Percentiles rank a stretch among this genome's conserved stretches.
Evolutionary conservation across 2,888 invertebrate species (phyloP).

Genomic region (Parnassius apollo): DNA sequence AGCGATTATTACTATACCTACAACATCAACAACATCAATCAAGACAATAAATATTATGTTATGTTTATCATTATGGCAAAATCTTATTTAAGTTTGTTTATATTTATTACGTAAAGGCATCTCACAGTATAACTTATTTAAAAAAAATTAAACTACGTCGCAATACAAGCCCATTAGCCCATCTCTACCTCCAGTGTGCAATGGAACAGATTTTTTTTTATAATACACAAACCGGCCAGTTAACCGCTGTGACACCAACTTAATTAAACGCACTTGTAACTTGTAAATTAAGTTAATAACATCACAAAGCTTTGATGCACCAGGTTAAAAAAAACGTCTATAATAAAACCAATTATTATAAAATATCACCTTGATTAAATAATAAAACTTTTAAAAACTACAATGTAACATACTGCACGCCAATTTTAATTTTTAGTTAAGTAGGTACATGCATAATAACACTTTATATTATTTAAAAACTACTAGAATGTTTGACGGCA

Average conservation of each 20-base stretch:
- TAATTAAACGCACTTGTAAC: not conserved
- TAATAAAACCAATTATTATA: not conserved
- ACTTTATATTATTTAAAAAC: not conserved
- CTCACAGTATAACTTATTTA: not conserved
- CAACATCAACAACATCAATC: too few species aligned
- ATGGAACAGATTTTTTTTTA: not conserved
- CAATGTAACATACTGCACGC: not conserved
- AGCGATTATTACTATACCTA: too few species aligned
- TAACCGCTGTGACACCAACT: not conserved
- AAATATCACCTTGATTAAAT: not conserved
- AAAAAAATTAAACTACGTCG: constrained; percentile 10
- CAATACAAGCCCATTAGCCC: constrained; percentile 9
- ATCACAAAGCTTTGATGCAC: not conserved
- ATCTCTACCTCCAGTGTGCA: constrained; percentile 6
- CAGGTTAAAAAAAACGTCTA: not conserved
- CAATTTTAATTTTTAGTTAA: too few species aligned
- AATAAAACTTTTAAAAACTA: not conserved
- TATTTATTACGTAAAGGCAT: too few species aligned
- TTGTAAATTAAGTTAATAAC: not conserved
- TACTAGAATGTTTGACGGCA: not conserved
- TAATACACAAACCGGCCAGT: constrained; percentile 13
- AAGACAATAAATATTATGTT: too few species aligned
- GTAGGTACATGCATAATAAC: too few species aligned
- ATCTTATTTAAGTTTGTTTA: too few species aligned
- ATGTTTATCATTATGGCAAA: too few species aligned